These are phyloP conservation scores for Felis chaus DNA, from an alignment of 2,113 vertebrate genomes.

Conservation along the genomic window DNA sequence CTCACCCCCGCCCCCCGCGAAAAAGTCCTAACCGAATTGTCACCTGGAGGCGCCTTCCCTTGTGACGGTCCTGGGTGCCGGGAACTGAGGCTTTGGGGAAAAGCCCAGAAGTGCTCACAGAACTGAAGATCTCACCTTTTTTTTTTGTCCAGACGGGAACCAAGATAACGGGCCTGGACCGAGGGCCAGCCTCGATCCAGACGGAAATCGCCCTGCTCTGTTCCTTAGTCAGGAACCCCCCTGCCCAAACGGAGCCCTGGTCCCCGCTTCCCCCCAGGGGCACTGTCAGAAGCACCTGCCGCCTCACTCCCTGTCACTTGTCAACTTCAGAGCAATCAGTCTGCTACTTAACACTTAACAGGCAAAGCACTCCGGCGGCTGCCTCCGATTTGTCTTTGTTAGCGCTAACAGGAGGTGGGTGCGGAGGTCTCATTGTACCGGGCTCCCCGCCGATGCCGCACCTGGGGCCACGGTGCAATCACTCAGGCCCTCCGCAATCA, in stretches of 20 bases:
- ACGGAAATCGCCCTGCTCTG: not conserved
- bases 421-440: slow-evolving; percentile 43
- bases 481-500: slow-evolving; percentile 72
- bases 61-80: not conserved
- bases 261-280: not conserved
- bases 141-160: not conserved
- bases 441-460: slow-evolving; percentile 58
- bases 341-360: slow-evolving; percentile 77
- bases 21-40: not conserved
- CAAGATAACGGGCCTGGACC: not conserved
- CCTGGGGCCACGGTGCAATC: slow-evolving; percentile 78
- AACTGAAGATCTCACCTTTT: not conserved
- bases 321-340: slow-evolving; percentile 81
- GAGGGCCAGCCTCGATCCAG: not conserved
- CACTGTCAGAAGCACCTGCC: slow-evolving; percentile 64
- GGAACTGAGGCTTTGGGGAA: not conserved
- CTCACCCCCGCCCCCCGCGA: not conserved
- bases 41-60: not conserved
- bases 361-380: slow-evolving; percentile 78
- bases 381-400: slow-evolving; percentile 81
- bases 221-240: not conserved
- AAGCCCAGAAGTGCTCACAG: not conserved
- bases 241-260: not conserved
- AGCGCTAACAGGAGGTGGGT: slow-evolving; percentile 70
- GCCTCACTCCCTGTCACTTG: slow-evolving; percentile 61